Evolutionary conservation across 2,888 invertebrate genomes (phyloP).

Genomic region (Phaedon cochleariae): DNA sequence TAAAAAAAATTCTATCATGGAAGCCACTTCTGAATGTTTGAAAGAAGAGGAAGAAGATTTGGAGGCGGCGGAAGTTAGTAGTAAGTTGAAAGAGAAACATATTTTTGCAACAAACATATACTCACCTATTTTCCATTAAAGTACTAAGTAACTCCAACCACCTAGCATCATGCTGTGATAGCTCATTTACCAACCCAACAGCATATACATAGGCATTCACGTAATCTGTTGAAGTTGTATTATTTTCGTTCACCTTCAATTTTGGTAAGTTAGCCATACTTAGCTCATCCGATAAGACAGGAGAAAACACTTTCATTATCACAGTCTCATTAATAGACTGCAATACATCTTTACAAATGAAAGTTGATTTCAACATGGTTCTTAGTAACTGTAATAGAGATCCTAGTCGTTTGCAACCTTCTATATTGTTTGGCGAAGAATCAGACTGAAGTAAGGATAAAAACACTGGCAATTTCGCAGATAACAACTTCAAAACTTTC

Average conservation of each 20-base stretch:
- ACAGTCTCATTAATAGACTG: slow-evolving; percentile 58
- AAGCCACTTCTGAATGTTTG: too few relatives aligned
- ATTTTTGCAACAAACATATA: too few relatives aligned
- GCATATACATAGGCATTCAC: slow-evolving; percentile 64
- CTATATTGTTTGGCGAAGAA: slow-evolving; percentile 48
- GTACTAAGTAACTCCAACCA: slow-evolving; percentile 62
- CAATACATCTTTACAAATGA: slow-evolving; percentile 55
- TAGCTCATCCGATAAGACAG: slow-evolving; percentile 56
- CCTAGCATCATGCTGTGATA: slow-evolving; percentile 60
- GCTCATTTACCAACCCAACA: slow-evolving; percentile 63
- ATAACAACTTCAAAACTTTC: slow-evolving; percentile 52
- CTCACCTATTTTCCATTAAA: slow-evolving; percentile 58
- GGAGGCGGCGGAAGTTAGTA: too few relatives aligned
- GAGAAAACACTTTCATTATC: slow-evolving; percentile 60
- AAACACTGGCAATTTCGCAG: slow-evolving; percentile 60
- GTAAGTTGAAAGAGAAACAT: too few relatives aligned
- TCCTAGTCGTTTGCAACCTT: slow-evolving; percentile 53
- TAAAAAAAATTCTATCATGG: too few relatives aligned
- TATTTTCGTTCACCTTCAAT: slow-evolving; percentile 36
- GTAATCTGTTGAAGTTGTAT: slow-evolving; percentile 55
- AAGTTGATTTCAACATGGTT: slow-evolving; percentile 27
- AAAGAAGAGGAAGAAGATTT: too few relatives aligned
- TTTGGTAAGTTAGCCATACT: slow-evolving; percentile 25
- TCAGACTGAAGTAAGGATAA: slow-evolving; percentile 54
- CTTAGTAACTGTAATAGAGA: slow-evolving; percentile 60